A percentile compares a stretch with the other conserved stretches of the same genome.
Conservation (phyloP, 2,888 invertebrate species). For the Entomobrya proxima region DNA sequence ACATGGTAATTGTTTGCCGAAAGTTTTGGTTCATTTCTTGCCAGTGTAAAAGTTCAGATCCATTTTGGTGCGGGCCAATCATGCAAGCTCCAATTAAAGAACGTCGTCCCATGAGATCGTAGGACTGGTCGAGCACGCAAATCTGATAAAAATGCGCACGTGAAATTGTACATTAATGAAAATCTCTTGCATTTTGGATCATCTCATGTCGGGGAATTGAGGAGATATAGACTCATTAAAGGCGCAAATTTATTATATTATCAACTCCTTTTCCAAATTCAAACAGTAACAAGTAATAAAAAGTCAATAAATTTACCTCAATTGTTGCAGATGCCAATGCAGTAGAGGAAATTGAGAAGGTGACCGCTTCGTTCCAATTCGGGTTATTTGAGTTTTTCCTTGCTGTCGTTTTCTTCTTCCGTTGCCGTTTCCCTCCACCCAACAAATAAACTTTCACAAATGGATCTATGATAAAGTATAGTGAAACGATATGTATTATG, state of each 20-base stretch:
- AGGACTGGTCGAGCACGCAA: conserved; percentile 81
- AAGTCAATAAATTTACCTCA: conserved; percentile 81
- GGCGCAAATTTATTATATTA: no score
- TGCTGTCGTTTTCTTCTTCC: conserved; percentile 92
- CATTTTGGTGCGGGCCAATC: conserved; percentile 84
- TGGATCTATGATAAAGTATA: conserved; percentile 82
- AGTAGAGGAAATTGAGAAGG: conserved; percentile 88
- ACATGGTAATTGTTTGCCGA: conserved; percentile 78
- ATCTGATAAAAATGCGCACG: no score
- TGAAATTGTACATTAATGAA: no score
- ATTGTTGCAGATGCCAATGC: conserved; percentile 87
- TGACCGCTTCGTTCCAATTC: conserved; percentile 94
- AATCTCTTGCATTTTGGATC: neutral
- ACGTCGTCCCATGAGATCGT: conserved; percentile 82
- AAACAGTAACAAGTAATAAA: neutral
- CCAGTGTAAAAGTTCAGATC: conserved; percentile 90
- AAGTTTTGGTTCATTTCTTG: conserved; percentile 91
- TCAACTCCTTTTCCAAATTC: no score
- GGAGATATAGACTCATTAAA: no score
- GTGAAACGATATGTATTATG: neutral
- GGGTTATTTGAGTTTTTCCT: conserved; percentile 87
- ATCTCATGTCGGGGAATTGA: no score
- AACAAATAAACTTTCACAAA: conserved; percentile 91
- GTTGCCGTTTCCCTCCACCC: conserved; percentile 89
- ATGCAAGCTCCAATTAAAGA: conserved; percentile 84